phyloP scores from a whole-genome alignment of 1,140 invertebrate genomes.

The Nebria ingens region DNA sequence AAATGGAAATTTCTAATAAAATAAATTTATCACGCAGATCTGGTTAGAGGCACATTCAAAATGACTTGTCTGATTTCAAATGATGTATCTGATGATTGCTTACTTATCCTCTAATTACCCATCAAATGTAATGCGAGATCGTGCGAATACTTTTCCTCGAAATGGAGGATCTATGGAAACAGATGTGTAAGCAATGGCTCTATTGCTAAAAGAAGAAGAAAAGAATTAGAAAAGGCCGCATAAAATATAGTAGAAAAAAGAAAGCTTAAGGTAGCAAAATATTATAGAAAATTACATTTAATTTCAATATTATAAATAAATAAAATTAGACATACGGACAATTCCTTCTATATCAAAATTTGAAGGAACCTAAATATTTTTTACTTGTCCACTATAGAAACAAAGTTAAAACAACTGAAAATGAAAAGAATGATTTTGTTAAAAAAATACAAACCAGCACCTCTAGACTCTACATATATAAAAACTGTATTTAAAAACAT shows the following conservation, averaged over 20 bases:
- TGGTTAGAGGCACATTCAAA: too few species aligned
- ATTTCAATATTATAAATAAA: too few species aligned
- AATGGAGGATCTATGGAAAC: background rate
- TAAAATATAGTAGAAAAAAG: too few species aligned
- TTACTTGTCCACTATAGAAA: too few species aligned
- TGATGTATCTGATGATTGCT: background rate
- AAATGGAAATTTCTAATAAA: too few species aligned
- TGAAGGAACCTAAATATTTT: too few species aligned
- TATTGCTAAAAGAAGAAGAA: background rate
- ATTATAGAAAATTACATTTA: too few species aligned
- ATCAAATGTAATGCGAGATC: background rate
- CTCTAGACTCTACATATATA: background rate
- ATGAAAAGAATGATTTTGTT: background rate
- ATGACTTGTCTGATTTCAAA: too few species aligned
- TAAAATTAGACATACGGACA: too few species aligned
- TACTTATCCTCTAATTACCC: slow-evolving; percentile 5
- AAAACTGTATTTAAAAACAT: background rate
- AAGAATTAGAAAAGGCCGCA: background rate
- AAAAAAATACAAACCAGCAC: background rate
- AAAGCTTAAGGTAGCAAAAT: too few species aligned
- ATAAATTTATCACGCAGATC: too few species aligned
- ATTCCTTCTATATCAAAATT: too few species aligned
- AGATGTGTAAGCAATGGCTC: background rate
- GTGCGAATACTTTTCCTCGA: background rate
- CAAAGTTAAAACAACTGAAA: background rate